Evolutionary conservation across 2,888 invertebrate species (phyloP), one percentile per base, ranked within the genome.

Genomic region (Leucozona laternaria): DNA sequence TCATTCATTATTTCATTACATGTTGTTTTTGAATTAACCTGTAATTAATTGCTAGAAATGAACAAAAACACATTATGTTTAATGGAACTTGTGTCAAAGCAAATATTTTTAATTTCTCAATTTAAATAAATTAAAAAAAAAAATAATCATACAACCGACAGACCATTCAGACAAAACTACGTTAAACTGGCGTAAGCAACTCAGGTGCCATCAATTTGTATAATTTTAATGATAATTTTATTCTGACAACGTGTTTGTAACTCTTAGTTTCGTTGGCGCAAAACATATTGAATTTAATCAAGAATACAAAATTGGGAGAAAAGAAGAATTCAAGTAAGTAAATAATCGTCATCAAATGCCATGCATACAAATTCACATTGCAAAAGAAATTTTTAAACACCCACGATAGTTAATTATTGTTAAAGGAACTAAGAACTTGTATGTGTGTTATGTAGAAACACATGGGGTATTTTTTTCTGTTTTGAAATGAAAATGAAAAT

Each of bases 191-290:
- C 45, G 43, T 31, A 17, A 28, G 17, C 25, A 45, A n/a, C 17
- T 64, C n/a, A 64, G 62, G n/a, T 50, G 31, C 22, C 22, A 31
- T 2, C 2, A 58, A 20, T 34, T 11, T 58, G 58, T 45, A 57
- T 58, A 17, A 72, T 60, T 50, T 50, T 1, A 17, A 72, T 72
- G 72, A 6, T 72, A 72, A 48, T 72, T 72, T 72, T 60, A 72
- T 37, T 72, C 58, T 25, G 22, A 50, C 11, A 60, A 25, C 62
- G n/a, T 45, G n/a, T 28, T 11, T 13, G 45, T 28, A 17, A 37
- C 40, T 60, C 13, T 64, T 25, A 17, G 45, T 64, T 64, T 64
- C 43, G 11, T 28, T 8, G 25, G 43, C 43, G 60, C 13, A 25
- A 10, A 62, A 25, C n/a, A 62, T 25, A 43, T 43, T 62, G 40